Base-by-base conservation (phyloP, 2,888 invertebrate species). In the Tenthredo livida region DNA sequence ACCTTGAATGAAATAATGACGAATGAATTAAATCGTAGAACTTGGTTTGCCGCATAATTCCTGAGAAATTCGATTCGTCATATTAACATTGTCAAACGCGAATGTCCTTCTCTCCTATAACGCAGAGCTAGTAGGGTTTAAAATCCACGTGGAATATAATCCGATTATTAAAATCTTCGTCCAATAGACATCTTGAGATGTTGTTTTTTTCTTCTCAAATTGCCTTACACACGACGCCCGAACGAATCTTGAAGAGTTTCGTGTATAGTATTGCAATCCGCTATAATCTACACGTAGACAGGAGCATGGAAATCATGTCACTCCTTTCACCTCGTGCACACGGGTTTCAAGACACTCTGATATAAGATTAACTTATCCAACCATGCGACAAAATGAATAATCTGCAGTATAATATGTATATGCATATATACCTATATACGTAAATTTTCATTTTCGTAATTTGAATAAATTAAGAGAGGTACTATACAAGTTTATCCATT, bases 261-360 rank as follows among this genome's bases (percentile, higher is more conserved):
- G 21, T 33, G 33, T 15, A 29, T 29, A n/a, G n/a, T n/a, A 67
- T 67, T 29, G 17, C 67, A 12, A 73, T 43, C 15, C 0, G 4
- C 54, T 43, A 33, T 17, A 50, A 77, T 77, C 50, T 15, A 77
- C 29, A 17, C 40, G 10, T 21, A 21, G 73, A 43, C 73, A 12
- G 15, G 40, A 70, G 40, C 40, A 73, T 40, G 72, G 12, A 73
- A 73, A 73, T 73, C 72, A 73, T 73, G 72, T 73, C 43, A 73
- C 43, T 40, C 72, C 72, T 73, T 73, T 73, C 72, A 73, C 72
- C 72, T 73, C 72, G 47, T 12, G 21, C 10, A 29, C 29, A 15
- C 72, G 7, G 33, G 7, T 9, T 54, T 54, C 50, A 33, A 70
- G 43, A n/a, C 21, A 43, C 72, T 73, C n/a, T 5, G 72, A 43